A percentile compares a stretch with the other conserved stretches of the same genome.
Evolutionary conservation across 1,140 invertebrate genomes (phyloP).

Genomic region (Drosophila obscura): DNA sequence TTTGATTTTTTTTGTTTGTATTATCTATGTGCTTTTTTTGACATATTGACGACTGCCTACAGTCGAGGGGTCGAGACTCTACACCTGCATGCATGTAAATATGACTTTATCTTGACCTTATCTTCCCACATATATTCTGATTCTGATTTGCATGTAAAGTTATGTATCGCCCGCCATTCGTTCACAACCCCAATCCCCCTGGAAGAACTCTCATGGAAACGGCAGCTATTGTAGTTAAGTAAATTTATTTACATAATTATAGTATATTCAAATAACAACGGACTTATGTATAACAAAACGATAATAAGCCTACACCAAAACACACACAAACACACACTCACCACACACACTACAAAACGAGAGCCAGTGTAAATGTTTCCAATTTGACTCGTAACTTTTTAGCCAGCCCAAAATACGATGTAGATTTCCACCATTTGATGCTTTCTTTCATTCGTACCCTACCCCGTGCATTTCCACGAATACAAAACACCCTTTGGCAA

Average conservation of each 20-base stretch:
- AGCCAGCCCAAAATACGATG: conserved; percentile 11
- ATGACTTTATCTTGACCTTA: conserved; percentile 25
- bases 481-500: no score
- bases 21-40: conserved; percentile 2
- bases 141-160: conserved; percentile 23
- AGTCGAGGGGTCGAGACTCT: no score
- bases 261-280: conserved; percentile 73
- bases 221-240: conserved; percentile 84
- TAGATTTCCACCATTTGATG: conserved; percentile 9
- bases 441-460: not conserved
- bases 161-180: conserved; percentile 4
- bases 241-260: conserved; percentile 82
- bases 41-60: no score
- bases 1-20: conserved; percentile 14
- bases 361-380: conserved; percentile 61
- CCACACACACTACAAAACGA: conserved; percentile 29
- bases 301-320: conserved; percentile 41
- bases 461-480: no score
- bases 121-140: not conserved
- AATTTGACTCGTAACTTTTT: conserved; percentile 25
- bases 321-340: conserved; percentile 17
- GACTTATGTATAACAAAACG: conserved; percentile 65
- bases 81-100: conserved; percentile 45
- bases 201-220: conserved; percentile 82
- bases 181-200: conserved; percentile 4